Base-by-base conservation (phyloP, 2,113 vertebrate species). In the Apodemus speciosus region DNA sequence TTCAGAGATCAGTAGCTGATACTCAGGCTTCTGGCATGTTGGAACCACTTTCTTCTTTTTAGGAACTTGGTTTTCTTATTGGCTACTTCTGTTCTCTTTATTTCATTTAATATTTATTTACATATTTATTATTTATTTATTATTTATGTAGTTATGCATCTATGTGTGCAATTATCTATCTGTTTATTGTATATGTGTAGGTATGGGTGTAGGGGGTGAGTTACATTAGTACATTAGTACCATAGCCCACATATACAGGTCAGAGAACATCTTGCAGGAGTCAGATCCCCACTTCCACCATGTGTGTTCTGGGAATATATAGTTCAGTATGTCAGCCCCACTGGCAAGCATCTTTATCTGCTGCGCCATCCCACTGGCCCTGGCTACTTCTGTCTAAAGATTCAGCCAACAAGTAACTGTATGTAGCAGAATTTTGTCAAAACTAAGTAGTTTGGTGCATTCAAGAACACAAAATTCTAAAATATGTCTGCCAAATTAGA, bases 401-500 rank as follows among this genome's bases (percentile, higher is more conserved):
- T 75, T 92, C 13, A 92, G 10, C 23, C 25, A 83, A 43, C 25
- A 72, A 43, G 15, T 90, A 73, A 43, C 9, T 60, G 10, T 84
- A 3, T 92, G 58, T 4, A 35, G 43, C 93, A 76, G 43, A 88
- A 88, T 14, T 72, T 40, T 49, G 56, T 95, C 83, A 81, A 69
- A 93, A 93, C 3, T 18, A 13, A 64, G n/a, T 69, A 85, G 13
- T 87, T 92, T 73, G 43, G 11, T 93, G 43, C 90, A 84, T 93
- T 90, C 40, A 53, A 43, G 77, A 66, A 76, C 64, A 94, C 32
- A 46, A 75, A 9, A 53, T 51, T 60, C 69, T 35, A 85, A 94
- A 75, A 80, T 94, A 38, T 87, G n/a, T 75, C 30, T 23, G 38
- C 20, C 16, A 73, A 83, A 62, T 85, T 68, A 90, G 76, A 76